Evolutionary conservation across 2,888 invertebrate species (phyloP).

Genomic region (Parnassius apollo): DNA sequence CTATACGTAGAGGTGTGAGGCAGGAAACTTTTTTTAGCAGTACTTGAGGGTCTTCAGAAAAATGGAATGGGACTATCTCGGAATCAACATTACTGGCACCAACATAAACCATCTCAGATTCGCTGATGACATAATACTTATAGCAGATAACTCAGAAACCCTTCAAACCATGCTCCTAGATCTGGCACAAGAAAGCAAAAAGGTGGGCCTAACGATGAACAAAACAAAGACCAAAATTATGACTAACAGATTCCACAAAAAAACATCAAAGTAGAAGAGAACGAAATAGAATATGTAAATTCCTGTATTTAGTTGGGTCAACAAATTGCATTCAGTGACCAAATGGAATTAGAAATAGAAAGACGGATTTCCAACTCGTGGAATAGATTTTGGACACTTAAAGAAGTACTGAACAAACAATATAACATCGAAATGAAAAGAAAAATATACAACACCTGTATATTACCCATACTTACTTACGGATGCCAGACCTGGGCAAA

Average conservation of each 20-base stretch:
- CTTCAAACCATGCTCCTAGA: not conserved
- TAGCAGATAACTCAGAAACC: not conserved
- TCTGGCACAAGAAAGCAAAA: not conserved
- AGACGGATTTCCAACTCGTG: constrained; percentile 24
- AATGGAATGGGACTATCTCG: not conserved
- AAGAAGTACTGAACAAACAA: constrained; percentile 11
- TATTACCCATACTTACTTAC: no score
- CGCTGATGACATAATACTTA: not conserved
- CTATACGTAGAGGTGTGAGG: no score
- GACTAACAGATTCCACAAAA: no score
- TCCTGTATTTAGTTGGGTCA: not conserved
- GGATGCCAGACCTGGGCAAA: no score
- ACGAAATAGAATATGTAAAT: not conserved
- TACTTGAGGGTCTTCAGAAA: not conserved
- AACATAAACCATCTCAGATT: no score
- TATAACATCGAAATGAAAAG: no score
- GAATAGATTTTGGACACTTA: constrained; percentile 19
- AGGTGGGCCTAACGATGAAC: not conserved
- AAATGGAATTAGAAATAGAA: constrained; percentile 23
- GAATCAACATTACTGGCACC: not conserved
- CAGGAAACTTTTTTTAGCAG: not conserved
- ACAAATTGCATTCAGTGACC: constrained; percentile 18
- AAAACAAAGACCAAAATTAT: not conserved
- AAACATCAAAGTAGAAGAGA: no score
- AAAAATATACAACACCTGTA: no score